Conservation (phyloP, 1,140 invertebrate genomes). For the Pemphigus obesinymphae region DNA sequence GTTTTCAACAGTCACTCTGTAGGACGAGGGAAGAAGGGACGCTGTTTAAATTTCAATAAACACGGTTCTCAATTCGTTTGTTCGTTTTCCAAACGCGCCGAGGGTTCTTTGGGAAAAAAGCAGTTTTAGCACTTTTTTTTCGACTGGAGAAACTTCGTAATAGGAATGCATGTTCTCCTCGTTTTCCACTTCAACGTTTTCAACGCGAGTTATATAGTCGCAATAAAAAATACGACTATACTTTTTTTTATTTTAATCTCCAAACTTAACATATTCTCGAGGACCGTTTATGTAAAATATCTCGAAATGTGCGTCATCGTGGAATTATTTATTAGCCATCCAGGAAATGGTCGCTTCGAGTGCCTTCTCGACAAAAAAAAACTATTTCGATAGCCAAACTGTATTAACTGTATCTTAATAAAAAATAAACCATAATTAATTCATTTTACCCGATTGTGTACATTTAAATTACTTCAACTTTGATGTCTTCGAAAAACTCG, state of each 20-base stretch:
- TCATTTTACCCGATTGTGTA: neutral
- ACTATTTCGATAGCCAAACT: neutral
- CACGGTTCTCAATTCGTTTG: conserved; percentile 22
- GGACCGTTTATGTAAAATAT: conserved; percentile 22
- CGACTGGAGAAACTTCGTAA: neutral
- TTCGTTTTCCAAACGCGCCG: neutral
- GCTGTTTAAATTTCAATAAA: conserved; percentile 40
- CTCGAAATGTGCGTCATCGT: conserved; percentile 7
- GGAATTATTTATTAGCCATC: conserved; percentile 7
- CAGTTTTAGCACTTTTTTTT: conserved; percentile 32
- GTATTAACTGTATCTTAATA: neutral
- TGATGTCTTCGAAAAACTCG: neutral
- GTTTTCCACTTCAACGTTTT: conserved; percentile 29
- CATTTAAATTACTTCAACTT: neutral
- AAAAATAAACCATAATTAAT: too few species aligned
- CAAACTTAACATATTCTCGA: conserved; percentile 26
- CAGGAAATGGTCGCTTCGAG: conserved; percentile 3
- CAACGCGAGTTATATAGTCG: neutral
- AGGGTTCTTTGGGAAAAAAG: conserved; percentile 29
- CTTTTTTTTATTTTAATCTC: conserved; percentile 31
- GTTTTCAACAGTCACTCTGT: neutral
- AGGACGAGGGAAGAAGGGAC: neutral
- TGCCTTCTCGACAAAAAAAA: conserved; percentile 7
- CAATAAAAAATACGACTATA: conserved; percentile 1
- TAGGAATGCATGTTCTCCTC: neutral